These are phyloP conservation scores for Tachypleus tridentatus DNA, from an alignment of 1,140 invertebrate genomes.

Conservation along the genomic window DNA sequence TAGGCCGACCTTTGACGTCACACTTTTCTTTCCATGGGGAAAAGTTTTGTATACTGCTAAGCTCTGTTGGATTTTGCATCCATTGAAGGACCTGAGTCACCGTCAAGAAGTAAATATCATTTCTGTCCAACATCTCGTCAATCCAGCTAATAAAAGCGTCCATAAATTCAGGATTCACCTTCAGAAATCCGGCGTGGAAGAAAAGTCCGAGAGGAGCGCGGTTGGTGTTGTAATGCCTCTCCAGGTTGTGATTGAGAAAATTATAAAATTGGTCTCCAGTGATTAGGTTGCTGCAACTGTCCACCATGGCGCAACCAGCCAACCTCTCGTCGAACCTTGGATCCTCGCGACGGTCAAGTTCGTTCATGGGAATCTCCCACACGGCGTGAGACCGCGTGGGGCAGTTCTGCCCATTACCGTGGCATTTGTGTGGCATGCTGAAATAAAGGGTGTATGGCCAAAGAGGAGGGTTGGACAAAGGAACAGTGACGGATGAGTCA, in stretches of 20 bases:
- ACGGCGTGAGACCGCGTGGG: constrained; percentile 79
- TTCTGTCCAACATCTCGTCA: constrained; percentile 70
- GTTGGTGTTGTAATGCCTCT: constrained; percentile 88
- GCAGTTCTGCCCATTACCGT: constrained; percentile 79
- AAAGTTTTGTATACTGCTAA: constrained; percentile 75
- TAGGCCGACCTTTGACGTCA: constrained; percentile 84
- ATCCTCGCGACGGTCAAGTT: constrained; percentile 81
- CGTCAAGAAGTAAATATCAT: constrained; percentile 91
- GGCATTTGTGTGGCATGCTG: constrained; percentile 88
- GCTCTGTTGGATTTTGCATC: constrained; percentile 91
- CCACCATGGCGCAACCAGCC: constrained; percentile 90
- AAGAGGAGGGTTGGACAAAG: constrained; percentile 77
- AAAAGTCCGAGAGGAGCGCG: constrained; percentile 82
- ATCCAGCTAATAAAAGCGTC: constrained; percentile 90
- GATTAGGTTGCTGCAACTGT: constrained; percentile 87
- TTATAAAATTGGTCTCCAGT: constrained; percentile 91
- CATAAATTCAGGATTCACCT: constrained; percentile 82
- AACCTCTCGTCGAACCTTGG: constrained; percentile 81
- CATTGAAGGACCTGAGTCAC: constrained; percentile 93
- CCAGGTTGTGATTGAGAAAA: constrained; percentile 91
- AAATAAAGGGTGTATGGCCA: constrained; percentile 98
- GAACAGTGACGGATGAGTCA: constrained; percentile 91
- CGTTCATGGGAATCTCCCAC: constrained; percentile 97
- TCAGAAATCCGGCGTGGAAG: constrained; percentile 91
- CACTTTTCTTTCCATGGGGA: constrained; percentile 92